These are phyloP conservation scores for Rostratula benghalensis DNA, from an alignment of 2,113 vertebrate genomes.

Conservation along the genomic window DNA sequence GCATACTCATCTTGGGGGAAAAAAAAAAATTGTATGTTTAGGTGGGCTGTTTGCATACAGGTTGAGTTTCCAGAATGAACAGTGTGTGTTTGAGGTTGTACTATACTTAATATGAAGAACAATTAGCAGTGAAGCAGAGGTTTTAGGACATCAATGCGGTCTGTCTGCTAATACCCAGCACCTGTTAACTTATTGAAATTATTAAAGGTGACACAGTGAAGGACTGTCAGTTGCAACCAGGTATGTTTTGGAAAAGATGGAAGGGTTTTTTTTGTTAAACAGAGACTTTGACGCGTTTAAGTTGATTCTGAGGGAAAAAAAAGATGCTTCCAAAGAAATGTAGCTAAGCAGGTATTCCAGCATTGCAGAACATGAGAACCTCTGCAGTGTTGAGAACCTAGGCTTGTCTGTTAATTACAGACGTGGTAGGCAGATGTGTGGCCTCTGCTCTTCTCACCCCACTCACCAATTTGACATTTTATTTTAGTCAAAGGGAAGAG, in stretches of 20 bases:
- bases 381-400: background rate
- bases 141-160: background rate
- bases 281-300: background rate
- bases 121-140: background rate
- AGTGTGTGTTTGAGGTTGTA: background rate
- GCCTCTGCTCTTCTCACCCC: background rate
- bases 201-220: background rate
- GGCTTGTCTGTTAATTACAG: accelerated
- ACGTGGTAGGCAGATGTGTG: background rate
- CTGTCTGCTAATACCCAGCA: background rate
- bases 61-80: background rate
- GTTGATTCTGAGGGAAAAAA: background rate
- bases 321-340: background rate
- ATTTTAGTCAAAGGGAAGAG: background rate
- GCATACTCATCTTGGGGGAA: background rate
- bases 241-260: background rate
- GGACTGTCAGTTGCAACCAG: background rate
- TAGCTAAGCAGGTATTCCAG: background rate
- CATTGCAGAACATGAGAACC: background rate
- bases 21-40: accelerated
- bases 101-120: accelerated
- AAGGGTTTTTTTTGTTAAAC: background rate
- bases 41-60: too few species aligned
- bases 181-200: background rate
- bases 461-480: accelerated